Conservation (phyloP, 2,888 invertebrate species). For the Dendrolimus houi region DNA sequence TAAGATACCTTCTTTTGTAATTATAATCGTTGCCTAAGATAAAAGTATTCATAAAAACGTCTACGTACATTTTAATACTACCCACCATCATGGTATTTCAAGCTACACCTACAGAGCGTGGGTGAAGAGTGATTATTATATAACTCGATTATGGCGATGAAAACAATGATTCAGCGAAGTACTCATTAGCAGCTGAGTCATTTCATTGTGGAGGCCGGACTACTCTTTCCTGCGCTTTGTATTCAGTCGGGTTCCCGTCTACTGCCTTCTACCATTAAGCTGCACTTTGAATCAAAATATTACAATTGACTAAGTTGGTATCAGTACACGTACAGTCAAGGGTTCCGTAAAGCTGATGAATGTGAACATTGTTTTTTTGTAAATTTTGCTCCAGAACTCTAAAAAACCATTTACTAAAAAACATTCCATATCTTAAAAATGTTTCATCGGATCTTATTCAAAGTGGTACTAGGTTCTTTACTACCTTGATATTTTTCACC, state of each 20-base stretch:
- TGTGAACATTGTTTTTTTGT: too few relatives aligned
- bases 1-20: too few relatives aligned
- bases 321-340: too few relatives aligned
- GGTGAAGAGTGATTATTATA: conserved; percentile 21
- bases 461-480: too few relatives aligned
- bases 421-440: too few relatives aligned
- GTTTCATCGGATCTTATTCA: too few relatives aligned
- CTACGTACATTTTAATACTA: background rate
- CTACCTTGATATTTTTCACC: too few relatives aligned
- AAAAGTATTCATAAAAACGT: background rate
- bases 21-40: too few relatives aligned
- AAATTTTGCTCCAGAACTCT: too few relatives aligned
- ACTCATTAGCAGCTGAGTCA: conserved; percentile 50
- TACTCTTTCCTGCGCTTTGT: conserved; percentile 3
- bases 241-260: background rate
- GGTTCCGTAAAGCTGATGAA: too few relatives aligned
- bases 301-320: too few relatives aligned
- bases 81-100: background rate
- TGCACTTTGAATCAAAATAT: background rate
- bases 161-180: conserved; percentile 54
- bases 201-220: conserved; percentile 16
- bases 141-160: conserved; percentile 38
- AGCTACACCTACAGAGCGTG: conserved; percentile 10
- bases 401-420: too few relatives aligned
- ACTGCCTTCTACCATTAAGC: conserved; percentile 2